Evolutionary conservation across 2,888 invertebrate species (phyloP), one percentile per base, ranked within the genome.

Genomic region (Bimastos eiseni): DNA sequence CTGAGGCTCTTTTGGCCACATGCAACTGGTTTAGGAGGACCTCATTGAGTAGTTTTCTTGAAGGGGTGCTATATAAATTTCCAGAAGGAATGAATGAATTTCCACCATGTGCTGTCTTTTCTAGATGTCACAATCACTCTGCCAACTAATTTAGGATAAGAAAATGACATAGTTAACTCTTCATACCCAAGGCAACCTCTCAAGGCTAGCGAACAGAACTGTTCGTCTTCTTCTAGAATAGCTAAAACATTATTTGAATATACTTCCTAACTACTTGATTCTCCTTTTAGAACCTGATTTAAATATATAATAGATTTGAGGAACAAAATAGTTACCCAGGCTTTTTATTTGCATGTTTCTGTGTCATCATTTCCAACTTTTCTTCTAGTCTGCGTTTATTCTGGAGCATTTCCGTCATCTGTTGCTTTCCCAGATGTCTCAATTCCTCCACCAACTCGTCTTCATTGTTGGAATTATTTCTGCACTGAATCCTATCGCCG

Each of bases 361-460:
- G 70, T 70, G 70, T 70, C 70, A 70, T 70, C 70, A 70, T 5
- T 70, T 70, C 70, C n/a, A 70, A 70, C 70, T 70, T 70, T n/a
- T 70, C 70, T n/a, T 70, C 70, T 11, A 70, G 70, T 11, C 70
- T 70, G 70, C 70, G 70, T n/a, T 70, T 70, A n/a, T 70, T 70
- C 70, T 70, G 70, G 70, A 70, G 70, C 70, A 70, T 70, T 70
- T 70, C 70, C 30, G 30, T n/a, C 70, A 70, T 70, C 70, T 70
- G 70, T 17, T 70, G 70, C 11, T 70, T 70, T n/a, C 70, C 70
- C 17, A 70, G n/a, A 70, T 70, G 70, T 70, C 70, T 70, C 70
- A 70, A n/a, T 70, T 70, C 70, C 70, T 70, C 70, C 70, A 70
- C 70, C 70, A 70, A 70, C 30, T 70, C 70, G n/a, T 70, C 70